Evolutionary conservation across 1,140 invertebrate species (phyloP).

Genomic region (Melanaphis sacchari): DNA sequence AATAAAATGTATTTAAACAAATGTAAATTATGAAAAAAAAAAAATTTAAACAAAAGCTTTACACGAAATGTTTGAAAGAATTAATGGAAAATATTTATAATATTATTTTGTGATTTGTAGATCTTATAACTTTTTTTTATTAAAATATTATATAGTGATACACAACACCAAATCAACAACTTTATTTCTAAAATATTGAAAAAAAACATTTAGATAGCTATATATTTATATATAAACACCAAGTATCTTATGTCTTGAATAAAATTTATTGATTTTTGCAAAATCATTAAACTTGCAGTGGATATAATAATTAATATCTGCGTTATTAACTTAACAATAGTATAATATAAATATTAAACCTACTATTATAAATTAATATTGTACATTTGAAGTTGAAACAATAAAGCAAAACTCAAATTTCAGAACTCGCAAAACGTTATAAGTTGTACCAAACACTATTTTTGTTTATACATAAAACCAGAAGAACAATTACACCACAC

Average conservation of each 20-base stretch:
- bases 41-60: background rate
- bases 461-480: background rate
- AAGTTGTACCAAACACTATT: background rate
- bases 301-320: background rate
- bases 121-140: no score
- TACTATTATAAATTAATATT: background rate
- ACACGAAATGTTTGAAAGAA: background rate
- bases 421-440: background rate
- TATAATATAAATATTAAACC: background rate
- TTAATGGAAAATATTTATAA: background rate
- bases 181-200: background rate
- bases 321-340: background rate
- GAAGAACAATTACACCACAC: background rate
- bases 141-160: background rate
- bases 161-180: background rate
- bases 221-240: no score
- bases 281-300: background rate
- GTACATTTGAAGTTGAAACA: background rate
- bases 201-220: background rate
- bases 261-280: background rate
- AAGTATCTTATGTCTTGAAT: no score
- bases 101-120: background rate
- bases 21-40: background rate
- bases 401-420: background rate
- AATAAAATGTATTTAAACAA: background rate